phyloP scores from a whole-genome alignment of 2,113 vertebrate species.

The Pandion haliaetus region DNA sequence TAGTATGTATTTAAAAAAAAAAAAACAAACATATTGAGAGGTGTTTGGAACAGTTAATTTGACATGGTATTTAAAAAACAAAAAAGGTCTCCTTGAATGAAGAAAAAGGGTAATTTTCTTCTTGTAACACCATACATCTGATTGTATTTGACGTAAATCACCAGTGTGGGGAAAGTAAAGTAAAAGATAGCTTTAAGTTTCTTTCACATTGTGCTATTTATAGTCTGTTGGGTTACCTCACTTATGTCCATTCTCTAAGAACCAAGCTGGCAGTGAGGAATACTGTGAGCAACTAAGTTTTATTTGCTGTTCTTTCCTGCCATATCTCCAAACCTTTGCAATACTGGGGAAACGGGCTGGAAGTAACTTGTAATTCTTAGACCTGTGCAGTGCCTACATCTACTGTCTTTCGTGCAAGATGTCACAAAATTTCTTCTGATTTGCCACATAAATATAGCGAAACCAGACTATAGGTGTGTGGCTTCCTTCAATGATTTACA shows the following conservation, averaged over 20 bases:
- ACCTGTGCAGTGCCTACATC: neutral
- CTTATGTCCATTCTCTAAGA: neutral
- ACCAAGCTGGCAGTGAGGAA: neutral
- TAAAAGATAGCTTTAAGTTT: neutral
- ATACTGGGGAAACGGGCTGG: neutral
- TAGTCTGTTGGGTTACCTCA: neutral
- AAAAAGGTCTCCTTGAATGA: neutral
- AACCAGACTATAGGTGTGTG: neutral
- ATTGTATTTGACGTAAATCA: neutral
- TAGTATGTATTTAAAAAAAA: neutral
- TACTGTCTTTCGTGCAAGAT: neutral
- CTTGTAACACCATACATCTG: neutral
- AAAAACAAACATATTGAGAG: neutral
- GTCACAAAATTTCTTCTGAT: neutral
- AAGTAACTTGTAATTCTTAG: neutral
- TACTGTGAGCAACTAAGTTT: neutral
- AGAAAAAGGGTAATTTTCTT: neutral
- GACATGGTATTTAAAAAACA: neutral
- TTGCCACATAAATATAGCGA: neutral
- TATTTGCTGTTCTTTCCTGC: neutral
- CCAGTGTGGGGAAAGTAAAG: neutral
- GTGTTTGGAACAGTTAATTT: neutral
- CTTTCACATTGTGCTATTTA: neutral
- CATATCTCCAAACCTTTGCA: neutral
- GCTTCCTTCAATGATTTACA: neutral